phyloP scores from a whole-genome alignment of 2,888 invertebrate species.

The Andrena trimmerana region DNA sequence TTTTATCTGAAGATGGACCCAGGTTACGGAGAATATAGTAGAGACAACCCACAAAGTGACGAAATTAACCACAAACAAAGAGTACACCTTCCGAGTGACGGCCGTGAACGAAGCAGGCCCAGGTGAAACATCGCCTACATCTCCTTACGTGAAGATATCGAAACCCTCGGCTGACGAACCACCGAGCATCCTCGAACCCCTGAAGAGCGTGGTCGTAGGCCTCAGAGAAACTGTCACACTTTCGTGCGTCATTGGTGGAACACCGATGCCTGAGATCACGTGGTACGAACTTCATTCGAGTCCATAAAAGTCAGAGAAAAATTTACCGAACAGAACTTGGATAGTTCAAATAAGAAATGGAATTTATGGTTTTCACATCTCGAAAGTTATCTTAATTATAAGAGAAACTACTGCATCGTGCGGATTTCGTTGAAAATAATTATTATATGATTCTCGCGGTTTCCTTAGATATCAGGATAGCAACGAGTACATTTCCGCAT shows the following conservation, averaged over 20 bases:
- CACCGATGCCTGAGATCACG: constrained; percentile 91
- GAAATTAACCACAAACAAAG: constrained; percentile 88
- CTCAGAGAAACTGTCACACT: constrained; percentile 92
- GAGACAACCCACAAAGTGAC: constrained; percentile 89
- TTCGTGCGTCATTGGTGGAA: constrained; percentile 92
- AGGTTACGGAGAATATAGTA: constrained; percentile 87
- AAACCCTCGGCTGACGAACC: constrained; percentile 89
- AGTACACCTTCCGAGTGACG: constrained; percentile 91
- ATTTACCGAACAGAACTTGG: not conserved
- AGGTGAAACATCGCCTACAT: constrained; percentile 89
- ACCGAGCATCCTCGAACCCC: constrained; percentile 93
- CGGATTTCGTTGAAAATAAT: too few species aligned
- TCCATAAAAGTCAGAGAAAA: not conserved
- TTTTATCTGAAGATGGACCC: constrained; percentile 88
- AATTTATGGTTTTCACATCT: too few species aligned
- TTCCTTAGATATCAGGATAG: too few species aligned
- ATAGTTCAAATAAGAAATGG: not conserved
- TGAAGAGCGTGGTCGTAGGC: constrained; percentile 90
- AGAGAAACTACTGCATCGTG: too few species aligned
- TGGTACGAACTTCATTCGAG: constrained; percentile 87
- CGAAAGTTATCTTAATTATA: too few species aligned
- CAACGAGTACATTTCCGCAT: too few species aligned
- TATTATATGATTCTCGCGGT: too few species aligned
- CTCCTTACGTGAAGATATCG: constrained; percentile 88
- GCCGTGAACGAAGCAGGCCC: constrained; percentile 92